phyloP scores from a whole-genome alignment of 2,888 invertebrate species.

The Parascotia fuliginaria region DNA sequence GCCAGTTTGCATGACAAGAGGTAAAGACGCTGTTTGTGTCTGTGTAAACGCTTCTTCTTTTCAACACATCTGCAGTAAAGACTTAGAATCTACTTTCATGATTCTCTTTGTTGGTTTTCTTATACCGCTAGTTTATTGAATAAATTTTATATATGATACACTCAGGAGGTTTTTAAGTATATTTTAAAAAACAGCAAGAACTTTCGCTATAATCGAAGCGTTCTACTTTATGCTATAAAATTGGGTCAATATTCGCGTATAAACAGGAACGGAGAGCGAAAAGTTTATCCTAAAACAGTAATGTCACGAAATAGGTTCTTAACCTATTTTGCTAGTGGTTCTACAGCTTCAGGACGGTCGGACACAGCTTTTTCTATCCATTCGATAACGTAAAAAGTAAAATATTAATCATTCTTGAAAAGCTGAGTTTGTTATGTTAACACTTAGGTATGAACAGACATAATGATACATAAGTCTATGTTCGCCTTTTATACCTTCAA shows the following conservation, averaged over 20 bases:
- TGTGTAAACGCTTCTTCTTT: slow-evolving; percentile 14
- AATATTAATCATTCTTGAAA: too few relatives aligned
- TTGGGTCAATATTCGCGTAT: slow-evolving; percentile 50
- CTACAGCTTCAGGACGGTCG: slow-evolving; percentile 28
- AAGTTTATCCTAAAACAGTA: slow-evolving; percentile 50
- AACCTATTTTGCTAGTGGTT: slow-evolving; percentile 46
- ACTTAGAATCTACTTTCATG: slow-evolving; percentile 9
- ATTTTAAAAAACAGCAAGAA: slow-evolving; percentile 3
- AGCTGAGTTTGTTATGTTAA: not conserved
- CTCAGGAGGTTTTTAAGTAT: not conserved
- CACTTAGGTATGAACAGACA: slow-evolving; percentile 16
- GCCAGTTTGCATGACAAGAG: slow-evolving; percentile 56
- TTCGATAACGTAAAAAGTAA: slow-evolving; percentile 40
- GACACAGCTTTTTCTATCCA: slow-evolving; percentile 31
- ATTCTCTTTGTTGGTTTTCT: slow-evolving; percentile 13
- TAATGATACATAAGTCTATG: slow-evolving; percentile 21
- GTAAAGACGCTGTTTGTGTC: slow-evolving; percentile 38
- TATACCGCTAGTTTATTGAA: not conserved
- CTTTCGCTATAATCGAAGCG: slow-evolving; percentile 32
- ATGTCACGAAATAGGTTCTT: slow-evolving; percentile 47
- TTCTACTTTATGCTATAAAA: slow-evolving; percentile 41
- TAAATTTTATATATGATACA: not conserved
- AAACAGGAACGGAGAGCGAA: slow-evolving; percentile 43
- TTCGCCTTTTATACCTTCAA: slow-evolving; percentile 41
- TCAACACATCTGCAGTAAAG: not conserved